These are phyloP conservation scores for Rafetus swinhoei DNA, from an alignment of 2,113 vertebrate genomes.

Conservation along the genomic window DNA sequence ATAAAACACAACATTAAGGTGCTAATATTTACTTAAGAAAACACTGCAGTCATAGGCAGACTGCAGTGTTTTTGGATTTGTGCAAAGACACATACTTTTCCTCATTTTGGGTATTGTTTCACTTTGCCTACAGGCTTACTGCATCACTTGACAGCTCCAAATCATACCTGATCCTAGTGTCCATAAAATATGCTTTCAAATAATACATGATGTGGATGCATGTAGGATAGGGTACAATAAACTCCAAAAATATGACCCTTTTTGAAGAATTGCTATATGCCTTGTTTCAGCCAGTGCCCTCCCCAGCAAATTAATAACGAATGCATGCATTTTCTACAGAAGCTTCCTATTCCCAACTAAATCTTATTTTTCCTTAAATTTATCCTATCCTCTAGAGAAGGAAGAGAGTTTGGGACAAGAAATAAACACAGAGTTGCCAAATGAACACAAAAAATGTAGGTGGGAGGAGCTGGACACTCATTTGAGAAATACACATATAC, in stretches of 20 bases:
- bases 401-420: not conserved
- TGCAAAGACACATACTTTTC: not conserved
- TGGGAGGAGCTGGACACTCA: not conserved
- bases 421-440: not conserved
- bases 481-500: not conserved
- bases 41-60: no score
- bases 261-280: not conserved
- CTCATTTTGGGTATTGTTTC: not conserved
- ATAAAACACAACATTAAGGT: not conserved
- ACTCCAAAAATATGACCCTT: not conserved
- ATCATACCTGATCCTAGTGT: not conserved
- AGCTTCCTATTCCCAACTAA: not conserved
- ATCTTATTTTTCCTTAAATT: not conserved
- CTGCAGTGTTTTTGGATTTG: not conserved
- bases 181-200: not conserved
- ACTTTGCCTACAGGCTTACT: not conserved
- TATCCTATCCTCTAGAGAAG: not conserved
- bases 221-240: not conserved
- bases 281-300: not conserved
- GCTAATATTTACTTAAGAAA: not conserved
- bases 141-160: not conserved
- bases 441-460: not conserved
- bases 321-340: not conserved
- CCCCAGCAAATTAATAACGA: not conserved
- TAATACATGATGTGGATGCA: not conserved